Percentiles rank a stretch among this genome's conserved stretches.
phyloP scores from a whole-genome alignment of 1,140 invertebrate species.

The Gyrodactylus bullatarudis region DNA sequence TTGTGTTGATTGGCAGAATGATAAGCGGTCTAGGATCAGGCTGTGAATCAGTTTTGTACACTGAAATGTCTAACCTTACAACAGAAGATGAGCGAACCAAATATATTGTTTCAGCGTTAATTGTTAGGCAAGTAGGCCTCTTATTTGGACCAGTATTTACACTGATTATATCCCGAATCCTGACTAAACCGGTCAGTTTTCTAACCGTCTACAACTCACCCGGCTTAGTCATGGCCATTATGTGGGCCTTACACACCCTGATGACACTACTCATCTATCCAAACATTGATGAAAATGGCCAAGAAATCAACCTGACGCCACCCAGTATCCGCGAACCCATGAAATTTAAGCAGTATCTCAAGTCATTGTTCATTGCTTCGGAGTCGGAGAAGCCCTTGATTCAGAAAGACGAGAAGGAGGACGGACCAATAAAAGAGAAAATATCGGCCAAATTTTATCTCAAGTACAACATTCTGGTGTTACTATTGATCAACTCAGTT shows the following conservation, averaged over 20 bases:
- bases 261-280: background rate
- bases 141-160: background rate
- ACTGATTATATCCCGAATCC: background rate
- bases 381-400: background rate
- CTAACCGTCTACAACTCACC: background rate
- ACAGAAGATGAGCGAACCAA: background rate
- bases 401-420: background rate
- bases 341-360: background rate
- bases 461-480: background rate
- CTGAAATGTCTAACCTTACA: background rate
- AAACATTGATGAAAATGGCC: slow-evolving; percentile 1
- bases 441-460: background rate
- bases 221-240: background rate
- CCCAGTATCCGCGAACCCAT: background rate
- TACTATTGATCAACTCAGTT: background rate
- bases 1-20: background rate
- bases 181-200: background rate
- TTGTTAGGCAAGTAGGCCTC: background rate
- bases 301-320: background rate
- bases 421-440: background rate
- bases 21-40: background rate
- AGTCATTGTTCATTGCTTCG: background rate
- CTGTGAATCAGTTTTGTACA: background rate
- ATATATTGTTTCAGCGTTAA: background rate
- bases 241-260: slow-evolving; percentile 4